Base-by-base conservation (phyloP, 2,888 invertebrate species). In the Ennomos quercinarius region DNA sequence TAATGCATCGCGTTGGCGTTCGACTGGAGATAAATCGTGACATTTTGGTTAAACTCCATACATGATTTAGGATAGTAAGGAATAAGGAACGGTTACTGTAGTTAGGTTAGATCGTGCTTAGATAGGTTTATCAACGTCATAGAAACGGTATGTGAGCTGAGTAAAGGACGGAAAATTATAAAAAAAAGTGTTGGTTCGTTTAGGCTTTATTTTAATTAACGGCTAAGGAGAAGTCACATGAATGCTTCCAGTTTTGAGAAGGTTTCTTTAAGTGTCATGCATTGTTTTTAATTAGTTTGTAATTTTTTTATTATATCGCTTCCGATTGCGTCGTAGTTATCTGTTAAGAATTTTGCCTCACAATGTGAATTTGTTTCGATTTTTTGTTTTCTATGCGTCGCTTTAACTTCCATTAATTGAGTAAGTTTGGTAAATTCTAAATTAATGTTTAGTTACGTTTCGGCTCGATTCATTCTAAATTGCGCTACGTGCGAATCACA, bases 121-220 rank as follows among this genome's bases (percentile, higher is more conserved):
- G 82, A 77, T 80, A 89, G 88, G 84, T 78, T 68, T 81, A 80
- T 78, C 78, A 83, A 87, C 91, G 90, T 90, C 91, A 89, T 90
- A 88, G 91, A 87, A 88, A 85, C 83, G 77, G 73, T 77, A 80
- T 67, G 69, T 61, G 67, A 75, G 71, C 70, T 67, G 66, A 75
- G 68, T 68, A 69, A 71, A 71, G 63, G 64, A 71, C 69, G 70
- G 73, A 74, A 77, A 72, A 70, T 73, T 72, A 76, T 68, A 74
- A 73, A 73, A 72, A 27, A 72, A 70, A 68, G 64, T 72, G 74
- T 78, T 72, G 69, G 63, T 83, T 81, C 74, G 76, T 78, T 80
- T 84, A 83, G 80, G 77, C 76, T 81, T 81, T 80, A 75, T 69
- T 76, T 81, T 77, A 67, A 79, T 76, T 79, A 73, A 64, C 76